Base-by-base conservation (phyloP, 2,888 invertebrate species). In the Corbicula japonica region DNA sequence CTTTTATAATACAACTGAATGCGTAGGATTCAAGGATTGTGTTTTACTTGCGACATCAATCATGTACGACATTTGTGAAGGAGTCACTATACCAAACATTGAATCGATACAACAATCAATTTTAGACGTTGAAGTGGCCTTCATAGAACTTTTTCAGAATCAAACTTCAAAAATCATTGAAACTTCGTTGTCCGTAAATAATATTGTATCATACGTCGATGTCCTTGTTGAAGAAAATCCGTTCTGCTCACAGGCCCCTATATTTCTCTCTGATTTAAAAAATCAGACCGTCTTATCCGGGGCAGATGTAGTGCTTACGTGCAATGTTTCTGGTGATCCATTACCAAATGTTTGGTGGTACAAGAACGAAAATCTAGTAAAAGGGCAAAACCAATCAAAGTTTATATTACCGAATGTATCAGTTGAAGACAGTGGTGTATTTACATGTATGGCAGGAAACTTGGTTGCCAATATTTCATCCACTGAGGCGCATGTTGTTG, bases 401-500 rank as follows among this genome's bases (percentile, higher is more conserved):
- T 62, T 81, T 1, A 48, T 48, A 0, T 48, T 81, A 12, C n/a
- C 6, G 1, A 71, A 66, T 28, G 63, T 52, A 5, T 26, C 74
- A 18, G 30, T 30, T 15, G 46, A 58, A 18, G 74, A 71, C 41
- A 61, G 26, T 21, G 66, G 65, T 12, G 35, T 62, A 30, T 78
- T 75, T 41, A 61, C 21, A 1, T 82, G 82, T 65, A 48, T 66
- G 15, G 82, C 82, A 0, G 82, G 75, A 35, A 82, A 82, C 60
- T 18, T 82, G 34, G 82, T 82, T 15, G 77, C 75, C 6, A 82
- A 82, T 35, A 21, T 78, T 28, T 50, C 81, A 15, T 81, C 77
- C 10, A 46, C 76, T 15, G 63, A 80, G 12, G 73, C 52, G 1
- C 63, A 63, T 54, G n/a, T n/a, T n/a, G n/a, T n/a, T n/a, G n/a